phyloP scores from a whole-genome alignment of 2,797 vertebrate genomes.

The Sus cebifrons region DNA sequence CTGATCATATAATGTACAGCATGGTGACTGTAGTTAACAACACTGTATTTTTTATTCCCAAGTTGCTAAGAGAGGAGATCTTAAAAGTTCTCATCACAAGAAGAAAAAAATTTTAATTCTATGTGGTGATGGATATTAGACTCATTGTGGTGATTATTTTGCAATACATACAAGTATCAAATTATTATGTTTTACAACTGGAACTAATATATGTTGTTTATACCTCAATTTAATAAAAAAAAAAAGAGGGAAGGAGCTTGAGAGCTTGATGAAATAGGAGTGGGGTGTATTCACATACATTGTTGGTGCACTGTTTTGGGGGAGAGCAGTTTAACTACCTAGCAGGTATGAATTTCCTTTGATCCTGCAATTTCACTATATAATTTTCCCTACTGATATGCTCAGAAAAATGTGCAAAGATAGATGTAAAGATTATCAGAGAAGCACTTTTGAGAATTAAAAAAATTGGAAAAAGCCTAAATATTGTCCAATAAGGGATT shows the following conservation, averaged over 20 bases:
- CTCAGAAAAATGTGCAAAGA: neutral
- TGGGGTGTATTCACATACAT: neutral
- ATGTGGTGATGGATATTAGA: neutral
- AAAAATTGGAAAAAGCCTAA: conserved; percentile 25
- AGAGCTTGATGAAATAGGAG: neutral
- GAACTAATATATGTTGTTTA: neutral
- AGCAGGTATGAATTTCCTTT: conserved; percentile 9
- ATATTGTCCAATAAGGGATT: neutral
- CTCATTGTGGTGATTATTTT: neutral
- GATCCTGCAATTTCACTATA: neutral
- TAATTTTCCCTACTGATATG: neutral
- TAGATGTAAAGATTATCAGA: neutral
- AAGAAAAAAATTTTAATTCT: neutral
- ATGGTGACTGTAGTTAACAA: neutral
- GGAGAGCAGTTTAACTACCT: neutral
- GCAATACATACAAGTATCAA: neutral
- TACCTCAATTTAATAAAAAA: neutral
- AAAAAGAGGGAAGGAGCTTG: neutral
- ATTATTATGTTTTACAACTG: neutral
- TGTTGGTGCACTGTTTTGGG: neutral
- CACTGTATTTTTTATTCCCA: neutral
- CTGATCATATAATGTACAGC: neutral
- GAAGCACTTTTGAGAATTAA: neutral
- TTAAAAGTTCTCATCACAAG: neutral
- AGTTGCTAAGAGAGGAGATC: neutral